These are phyloP conservation scores for Nephrocerus scutellatus DNA, from an alignment of 2,888 invertebrate genomes.

Conservation along the genomic window DNA sequence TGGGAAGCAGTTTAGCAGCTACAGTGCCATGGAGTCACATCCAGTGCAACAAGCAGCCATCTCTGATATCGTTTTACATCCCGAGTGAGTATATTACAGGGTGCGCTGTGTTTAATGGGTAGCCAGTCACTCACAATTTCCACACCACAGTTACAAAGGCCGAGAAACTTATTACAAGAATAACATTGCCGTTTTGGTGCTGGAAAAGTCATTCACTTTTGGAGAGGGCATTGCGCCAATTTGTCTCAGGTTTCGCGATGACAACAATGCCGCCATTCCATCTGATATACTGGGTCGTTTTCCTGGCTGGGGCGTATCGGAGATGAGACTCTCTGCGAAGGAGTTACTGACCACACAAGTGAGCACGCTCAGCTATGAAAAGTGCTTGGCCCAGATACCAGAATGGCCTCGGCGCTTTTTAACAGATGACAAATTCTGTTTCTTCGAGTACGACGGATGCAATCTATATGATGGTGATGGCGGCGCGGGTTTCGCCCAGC, in stretches of 20 bases:
- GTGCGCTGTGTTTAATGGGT: too few species aligned
- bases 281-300: conserved; percentile 15
- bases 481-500: too few species aligned
- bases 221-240: conserved; percentile 38
- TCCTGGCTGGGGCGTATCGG: conserved; percentile 24
- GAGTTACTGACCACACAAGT: too few species aligned
- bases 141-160: conserved; percentile 24
- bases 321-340: too few species aligned
- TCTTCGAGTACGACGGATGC: too few species aligned
- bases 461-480: too few species aligned
- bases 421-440: too few species aligned
- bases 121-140: too few species aligned
- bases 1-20: conserved; percentile 20
- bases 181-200: conserved; percentile 40
- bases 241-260: conserved; percentile 31
- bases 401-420: too few species aligned
- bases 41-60: conserved; percentile 18
- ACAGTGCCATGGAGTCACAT: conserved; percentile 11
- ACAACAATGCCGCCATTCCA: conserved; percentile 8
- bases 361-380: too few species aligned
- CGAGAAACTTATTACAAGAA: conserved; percentile 23
- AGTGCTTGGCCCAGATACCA: too few species aligned
- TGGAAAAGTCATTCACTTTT: conserved; percentile 29
- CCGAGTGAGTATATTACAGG: conserved; percentile 21
- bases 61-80: conserved; percentile 17